Conservation (phyloP, 1,140 invertebrate species). For the Cylas formicarius region DNA sequence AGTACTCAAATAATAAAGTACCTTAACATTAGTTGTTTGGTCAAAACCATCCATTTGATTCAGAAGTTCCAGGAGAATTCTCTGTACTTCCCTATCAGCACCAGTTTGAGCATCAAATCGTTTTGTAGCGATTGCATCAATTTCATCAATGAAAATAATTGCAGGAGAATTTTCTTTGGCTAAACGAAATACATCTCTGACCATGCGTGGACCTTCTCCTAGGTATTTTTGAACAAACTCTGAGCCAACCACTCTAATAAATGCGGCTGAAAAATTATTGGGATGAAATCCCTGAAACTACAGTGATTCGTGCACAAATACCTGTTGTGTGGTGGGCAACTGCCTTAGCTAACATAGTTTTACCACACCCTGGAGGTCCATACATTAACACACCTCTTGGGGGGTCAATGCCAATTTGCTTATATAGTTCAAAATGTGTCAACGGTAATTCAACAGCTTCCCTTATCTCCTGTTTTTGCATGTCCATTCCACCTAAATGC, state of each 20-base stretch:
- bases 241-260: slow-evolving; percentile 97
- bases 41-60: slow-evolving; percentile 99
- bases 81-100: slow-evolving; percentile 97
- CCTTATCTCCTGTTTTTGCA: slow-evolving; percentile 98
- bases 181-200: slow-evolving; percentile 95
- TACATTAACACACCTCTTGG: slow-evolving; percentile 98
- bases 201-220: slow-evolving; percentile 98
- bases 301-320: slow-evolving; percentile 43
- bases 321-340: slow-evolving; percentile 96
- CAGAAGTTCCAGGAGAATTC: slow-evolving; percentile 92
- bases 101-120: slow-evolving; percentile 98
- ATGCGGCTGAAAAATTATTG: slow-evolving; percentile 64
- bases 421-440: slow-evolving; percentile 98
- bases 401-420: slow-evolving; percentile 96
- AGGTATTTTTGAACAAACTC: slow-evolving; percentile 99
- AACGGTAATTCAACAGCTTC: slow-evolving; percentile 97
- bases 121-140: slow-evolving; percentile 98
- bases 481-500: slow-evolving; percentile 77
- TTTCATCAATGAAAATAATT: slow-evolving; percentile 99
- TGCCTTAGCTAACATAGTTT: slow-evolving; percentile 99
- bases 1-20: slow-evolving; percentile 37
- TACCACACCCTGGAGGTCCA: slow-evolving; percentile 93
- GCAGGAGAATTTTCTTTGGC: slow-evolving; percentile 99
- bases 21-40: slow-evolving; percentile 99
- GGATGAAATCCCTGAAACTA: neutral